phyloP scores from a whole-genome alignment of 2,113 vertebrate species.

The Benitochromis conjunctus region DNA sequence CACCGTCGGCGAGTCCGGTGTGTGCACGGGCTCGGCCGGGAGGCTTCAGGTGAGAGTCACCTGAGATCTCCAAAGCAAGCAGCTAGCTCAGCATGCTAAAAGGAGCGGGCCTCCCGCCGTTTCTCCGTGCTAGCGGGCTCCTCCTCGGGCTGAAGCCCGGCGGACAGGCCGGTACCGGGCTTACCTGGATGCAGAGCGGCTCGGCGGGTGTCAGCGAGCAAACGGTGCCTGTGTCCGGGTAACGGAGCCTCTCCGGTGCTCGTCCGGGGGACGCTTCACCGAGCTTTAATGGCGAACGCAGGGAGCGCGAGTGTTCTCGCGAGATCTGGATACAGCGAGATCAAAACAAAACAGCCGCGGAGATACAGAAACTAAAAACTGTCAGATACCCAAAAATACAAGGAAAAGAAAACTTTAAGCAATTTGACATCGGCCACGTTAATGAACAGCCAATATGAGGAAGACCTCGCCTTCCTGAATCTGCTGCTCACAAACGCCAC shows the following conservation, averaged over 20 bases:
- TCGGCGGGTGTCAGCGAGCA: background rate
- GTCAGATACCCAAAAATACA: background rate
- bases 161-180: background rate
- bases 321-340: background rate
- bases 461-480: background rate
- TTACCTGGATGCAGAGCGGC: conserved; percentile 14
- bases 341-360: background rate
- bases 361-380: background rate
- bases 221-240: background rate
- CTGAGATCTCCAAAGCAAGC: background rate
- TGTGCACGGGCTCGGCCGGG: background rate
- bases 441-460: background rate
- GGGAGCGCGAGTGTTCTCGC: background rate
- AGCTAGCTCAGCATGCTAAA: background rate
- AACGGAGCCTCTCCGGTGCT: background rate
- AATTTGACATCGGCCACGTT: background rate
- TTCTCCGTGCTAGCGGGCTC: background rate
- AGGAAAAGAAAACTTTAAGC: background rate
- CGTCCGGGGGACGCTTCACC: background rate
- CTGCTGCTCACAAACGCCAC: background rate
- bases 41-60: background rate
- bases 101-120: background rate
- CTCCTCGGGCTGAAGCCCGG: too few species aligned
- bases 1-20: background rate
- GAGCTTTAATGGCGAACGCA: background rate